Evolutionary conservation across 2,888 invertebrate genomes (phyloP), one percentile per base, ranked within the genome.

Genomic region (Drosophila mimetica): DNA sequence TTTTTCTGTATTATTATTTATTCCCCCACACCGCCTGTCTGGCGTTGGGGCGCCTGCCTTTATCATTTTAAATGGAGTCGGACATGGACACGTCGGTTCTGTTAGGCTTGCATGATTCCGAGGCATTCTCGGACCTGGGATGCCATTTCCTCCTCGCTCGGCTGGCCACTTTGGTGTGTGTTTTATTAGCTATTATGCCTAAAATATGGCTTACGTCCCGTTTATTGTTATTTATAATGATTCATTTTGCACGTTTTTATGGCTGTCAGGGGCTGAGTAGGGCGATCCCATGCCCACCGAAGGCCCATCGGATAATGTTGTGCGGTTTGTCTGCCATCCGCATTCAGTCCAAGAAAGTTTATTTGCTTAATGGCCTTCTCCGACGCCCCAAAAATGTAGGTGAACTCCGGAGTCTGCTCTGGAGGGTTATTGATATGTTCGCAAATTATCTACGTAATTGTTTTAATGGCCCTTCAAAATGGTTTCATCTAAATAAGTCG

Each of bases 151-250:
- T 51, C 14, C 20, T 37, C 42, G 46, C 48, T 63, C 44, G 48
- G 53, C 58, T 50, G 76, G 63, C 75, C 75, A 79, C 59, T 83
- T 85, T 77, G 70, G 64, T 60, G 64, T 76, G 75, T 88, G 86
- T 86, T 83, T 83, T 83, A 87, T 87, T 83, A 86, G 83, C 83
- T 86, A 83, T 83, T 87, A 87, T 79, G 72, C 46, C 69, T 83
- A 74, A 83, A 83, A 86, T 83, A 83, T 83, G 80, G 86, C 86
- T 64, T 70, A 77, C 87, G 71, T 81, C 76, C 74, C 74, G 74
- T 84, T 86, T 81, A 84, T 86, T 81, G 81, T 84, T 84, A 86
- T 81, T 81, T 81, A 81, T 86, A 85, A 84, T 86, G 87, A 81
- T 81, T 78, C 79, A 82, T 84, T 81, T 86, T 76, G 74, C 87